These are phyloP conservation scores for Sinosuthora webbiana DNA, from an alignment of 2,113 vertebrate genomes.

Conservation along the genomic window DNA sequence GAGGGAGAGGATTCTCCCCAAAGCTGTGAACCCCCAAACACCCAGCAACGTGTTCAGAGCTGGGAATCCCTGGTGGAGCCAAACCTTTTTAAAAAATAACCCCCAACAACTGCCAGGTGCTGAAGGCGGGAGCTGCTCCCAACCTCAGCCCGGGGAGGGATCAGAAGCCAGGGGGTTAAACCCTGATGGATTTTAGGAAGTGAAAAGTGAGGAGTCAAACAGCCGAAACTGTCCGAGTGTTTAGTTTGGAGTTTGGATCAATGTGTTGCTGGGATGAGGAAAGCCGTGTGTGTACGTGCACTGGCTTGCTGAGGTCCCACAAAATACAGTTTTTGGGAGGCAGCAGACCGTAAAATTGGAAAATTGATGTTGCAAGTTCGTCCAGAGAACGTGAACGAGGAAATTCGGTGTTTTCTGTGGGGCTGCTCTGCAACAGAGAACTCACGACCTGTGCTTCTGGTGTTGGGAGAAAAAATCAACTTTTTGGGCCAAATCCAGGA, in stretches of 20 bases:
- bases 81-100: background rate
- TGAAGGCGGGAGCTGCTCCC: too few species aligned
- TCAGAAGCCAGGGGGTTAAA: background rate
- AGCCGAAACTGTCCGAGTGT: background rate
- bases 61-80: background rate
- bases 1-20: background rate
- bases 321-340: constrained; percentile 28
- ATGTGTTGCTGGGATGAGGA: background rate
- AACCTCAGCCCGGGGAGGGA: background rate
- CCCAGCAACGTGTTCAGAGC: background rate
- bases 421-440: background rate
- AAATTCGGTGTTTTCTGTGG: background rate
- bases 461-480: background rate
- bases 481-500: accelerated
- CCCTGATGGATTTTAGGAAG: background rate
- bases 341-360: constrained; percentile 33
- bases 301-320: background rate
- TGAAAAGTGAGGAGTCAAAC: background rate
- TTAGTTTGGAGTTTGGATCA: background rate
- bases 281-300: background rate
- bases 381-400: background rate
- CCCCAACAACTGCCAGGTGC: background rate
- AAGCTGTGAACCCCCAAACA: background rate
- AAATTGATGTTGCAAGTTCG: constrained; percentile 21
- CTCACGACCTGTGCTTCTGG: background rate